These are phyloP conservation scores for Lophotis ruficrista DNA, from an alignment of 2,113 vertebrate genomes.

Conservation along the genomic window DNA sequence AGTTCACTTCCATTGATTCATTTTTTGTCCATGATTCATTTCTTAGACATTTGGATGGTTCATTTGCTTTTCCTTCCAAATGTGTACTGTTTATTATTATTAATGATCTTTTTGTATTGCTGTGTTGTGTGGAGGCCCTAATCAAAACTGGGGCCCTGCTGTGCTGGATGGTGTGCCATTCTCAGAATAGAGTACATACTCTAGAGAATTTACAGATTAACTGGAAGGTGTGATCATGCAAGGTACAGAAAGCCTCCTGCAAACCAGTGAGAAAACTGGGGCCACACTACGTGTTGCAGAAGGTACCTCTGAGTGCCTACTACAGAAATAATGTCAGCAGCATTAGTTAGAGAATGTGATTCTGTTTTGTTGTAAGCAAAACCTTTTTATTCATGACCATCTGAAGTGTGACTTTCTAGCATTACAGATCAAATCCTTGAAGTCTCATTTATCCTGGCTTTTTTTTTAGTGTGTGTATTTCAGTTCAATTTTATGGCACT, in stretches of 20 bases:
- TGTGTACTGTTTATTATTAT: not conserved
- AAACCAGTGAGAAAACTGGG: not conserved
- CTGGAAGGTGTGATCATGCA: not conserved
- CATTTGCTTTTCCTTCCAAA: not conserved
- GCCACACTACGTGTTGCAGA: not conserved
- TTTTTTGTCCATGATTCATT: not conserved
- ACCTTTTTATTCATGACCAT: not conserved
- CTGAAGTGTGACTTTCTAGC: not conserved
- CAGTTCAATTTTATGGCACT: not conserved
- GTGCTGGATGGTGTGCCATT: not conserved
- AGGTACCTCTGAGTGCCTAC: not conserved
- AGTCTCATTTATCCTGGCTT: not conserved
- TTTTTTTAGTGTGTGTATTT: not conserved
- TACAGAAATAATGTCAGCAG: not conserved
- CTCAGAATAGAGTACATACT: not conserved
- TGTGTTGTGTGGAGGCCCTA: not conserved
- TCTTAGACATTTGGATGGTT: not conserved
- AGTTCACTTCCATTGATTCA: not conserved
- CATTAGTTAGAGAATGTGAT: not conserved
- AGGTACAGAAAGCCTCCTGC: not conserved
- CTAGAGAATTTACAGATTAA: not conserved
- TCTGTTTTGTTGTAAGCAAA: not conserved
- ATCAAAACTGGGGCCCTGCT: not conserved
- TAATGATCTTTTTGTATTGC: not conserved
- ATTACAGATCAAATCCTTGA: not conserved